phyloP scores from a whole-genome alignment of 2,797 vertebrate species.

The Garrulus glandarius region DNA sequence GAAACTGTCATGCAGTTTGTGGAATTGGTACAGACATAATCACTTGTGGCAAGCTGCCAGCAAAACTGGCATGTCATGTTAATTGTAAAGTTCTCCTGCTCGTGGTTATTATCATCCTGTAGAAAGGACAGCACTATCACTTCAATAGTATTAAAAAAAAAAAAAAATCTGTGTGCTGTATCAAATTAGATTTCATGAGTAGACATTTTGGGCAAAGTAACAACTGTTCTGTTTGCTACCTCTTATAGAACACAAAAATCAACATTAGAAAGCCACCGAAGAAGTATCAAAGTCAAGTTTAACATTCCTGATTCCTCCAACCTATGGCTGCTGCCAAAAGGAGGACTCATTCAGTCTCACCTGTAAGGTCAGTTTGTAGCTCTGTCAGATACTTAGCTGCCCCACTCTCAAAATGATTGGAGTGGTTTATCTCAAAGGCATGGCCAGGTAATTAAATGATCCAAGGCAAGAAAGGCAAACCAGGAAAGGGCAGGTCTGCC shows the following conservation, averaged over 20 bases:
- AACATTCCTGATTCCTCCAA: background rate
- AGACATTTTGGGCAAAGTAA: background rate
- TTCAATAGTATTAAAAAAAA: background rate
- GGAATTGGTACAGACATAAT: constrained; percentile 87
- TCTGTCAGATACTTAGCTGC: background rate
- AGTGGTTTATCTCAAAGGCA: background rate
- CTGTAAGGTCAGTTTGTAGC: background rate
- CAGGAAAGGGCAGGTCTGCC: background rate
- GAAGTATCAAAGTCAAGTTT: background rate
- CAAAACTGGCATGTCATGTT: constrained; percentile 91
- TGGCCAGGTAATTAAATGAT: background rate
- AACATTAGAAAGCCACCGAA: background rate
- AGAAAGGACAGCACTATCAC: background rate
- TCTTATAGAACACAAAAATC: background rate
- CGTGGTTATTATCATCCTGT: constrained; percentile 79
- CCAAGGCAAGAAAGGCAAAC: background rate
- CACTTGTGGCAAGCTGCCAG: constrained; percentile 91
- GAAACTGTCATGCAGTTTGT: constrained; percentile 92
- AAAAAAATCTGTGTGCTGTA: background rate
- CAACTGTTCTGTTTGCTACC: background rate
- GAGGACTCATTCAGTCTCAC: background rate
- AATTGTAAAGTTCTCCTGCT: constrained; percentile 82
- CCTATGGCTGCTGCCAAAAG: background rate
- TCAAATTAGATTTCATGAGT: background rate
- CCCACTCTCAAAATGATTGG: background rate